Evolutionary conservation across 2,797 vertebrate species (phyloP), one percentile per base, ranked within the genome.

Genomic region (Harpagifer antarcticus): DNA sequence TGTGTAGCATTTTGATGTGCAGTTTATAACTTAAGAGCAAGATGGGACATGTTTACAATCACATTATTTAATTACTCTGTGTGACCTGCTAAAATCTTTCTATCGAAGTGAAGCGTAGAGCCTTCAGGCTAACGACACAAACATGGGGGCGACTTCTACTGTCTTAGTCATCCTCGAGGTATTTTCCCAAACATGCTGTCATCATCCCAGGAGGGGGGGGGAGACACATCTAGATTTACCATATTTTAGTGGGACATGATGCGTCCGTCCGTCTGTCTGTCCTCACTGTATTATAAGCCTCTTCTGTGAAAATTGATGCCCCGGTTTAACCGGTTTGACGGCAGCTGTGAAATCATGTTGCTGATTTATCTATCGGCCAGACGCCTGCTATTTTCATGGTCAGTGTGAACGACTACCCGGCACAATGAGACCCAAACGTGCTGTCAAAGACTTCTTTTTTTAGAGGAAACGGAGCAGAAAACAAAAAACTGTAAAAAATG

Each of bases 331-430:
- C 14, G 77, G 74, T 84, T 81, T 81, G 78, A 87, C 60, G 52
- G 83, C 86, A 88, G 87, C 86, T 65, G 86, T 91, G 88, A 92
- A 82, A 83, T 89, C 87, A 90, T 88, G 86, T 7, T 1, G 75
- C 82, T 76, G 70, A 87, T 92, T 88, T 91, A 88, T 72, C 81
- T 66, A 15, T 74, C 50, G 12, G 65, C 63, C 81, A 86, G 86
- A 86, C 77, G 66, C 74, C 82, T 71, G 83, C 83, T 88, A 81
- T 91, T 84, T 87, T 78, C 73, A 83, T 20, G 58, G 27, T 27
- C 68, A 23, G 67, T 11, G 61, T 27, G 55, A 75, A 67, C 69
- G 8, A 63, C 53, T 14, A 33, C 45, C 15, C 17, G 55, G 78
- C 79, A 76, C 79, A 68, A 71, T 49, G 64, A 82, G 72, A 57